Conservation (phyloP, 2,797 vertebrate genomes). For the Thunnus albacares region DNA sequence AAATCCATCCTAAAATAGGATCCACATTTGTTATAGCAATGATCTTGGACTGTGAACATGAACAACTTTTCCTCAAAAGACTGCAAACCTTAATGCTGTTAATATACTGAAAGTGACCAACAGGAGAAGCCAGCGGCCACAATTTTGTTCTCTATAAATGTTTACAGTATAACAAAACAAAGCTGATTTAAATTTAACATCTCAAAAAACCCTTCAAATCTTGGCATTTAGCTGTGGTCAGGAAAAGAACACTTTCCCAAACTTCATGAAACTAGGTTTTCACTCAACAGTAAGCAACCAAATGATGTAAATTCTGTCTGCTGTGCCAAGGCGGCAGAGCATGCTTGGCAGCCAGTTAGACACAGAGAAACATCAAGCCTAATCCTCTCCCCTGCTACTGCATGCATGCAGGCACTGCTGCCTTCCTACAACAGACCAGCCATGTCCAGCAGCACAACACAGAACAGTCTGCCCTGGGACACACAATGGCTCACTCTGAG, state of each 20-base stretch:
- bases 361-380: conserved; percentile 76
- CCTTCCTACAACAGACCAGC: conserved; percentile 75
- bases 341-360: conserved; percentile 75
- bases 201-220: conserved; percentile 10
- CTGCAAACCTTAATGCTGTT: conserved; percentile 31
- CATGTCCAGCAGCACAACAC: conserved; percentile 73
- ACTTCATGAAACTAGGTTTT: conserved; percentile 46
- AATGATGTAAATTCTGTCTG: conserved; percentile 75
- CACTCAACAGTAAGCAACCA: conserved; percentile 54
- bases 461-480: conserved; percentile 65
- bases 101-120: conserved; percentile 19
- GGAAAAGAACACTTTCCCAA: conserved; percentile 3
- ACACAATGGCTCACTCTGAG: conserved; percentile 75
- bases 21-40: conserved; percentile 64
- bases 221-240: background rate
- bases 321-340: conserved; percentile 68
- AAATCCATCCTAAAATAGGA: conserved; percentile 65
- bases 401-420: conserved; percentile 76
- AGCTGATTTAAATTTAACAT: conserved; percentile 34
- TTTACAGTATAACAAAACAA: conserved; percentile 15
- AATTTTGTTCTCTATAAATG: conserved; percentile 1
- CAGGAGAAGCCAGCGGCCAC: conserved; percentile 2
- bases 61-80: conserved; percentile 40
- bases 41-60: conserved; percentile 45
- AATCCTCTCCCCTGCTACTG: conserved; percentile 68